Evolutionary conservation across 2,888 invertebrate genomes (phyloP), one percentile per base, ranked within the genome.

Genomic region (Hypsopygia costalis): DNA sequence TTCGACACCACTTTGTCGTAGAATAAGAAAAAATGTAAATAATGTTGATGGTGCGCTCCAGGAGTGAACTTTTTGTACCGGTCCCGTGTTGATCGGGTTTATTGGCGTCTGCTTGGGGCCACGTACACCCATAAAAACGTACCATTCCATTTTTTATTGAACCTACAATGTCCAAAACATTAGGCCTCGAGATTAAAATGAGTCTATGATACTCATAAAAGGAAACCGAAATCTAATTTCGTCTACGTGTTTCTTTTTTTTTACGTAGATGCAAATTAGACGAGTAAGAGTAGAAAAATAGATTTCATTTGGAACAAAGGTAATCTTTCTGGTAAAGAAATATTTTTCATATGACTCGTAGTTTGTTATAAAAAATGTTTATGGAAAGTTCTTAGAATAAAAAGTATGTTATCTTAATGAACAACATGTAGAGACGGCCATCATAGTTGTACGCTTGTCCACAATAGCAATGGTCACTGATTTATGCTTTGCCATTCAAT

Each of bases 11-110:
- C 73, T 73, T 67, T 60, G 64, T 54, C 55, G 55, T 52, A 62
- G 66, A 69, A 69, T 62, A 64, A 63, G 58, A 79, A 79, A 80
- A 81, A 80, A 77, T 66, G 65, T 72, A 73, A 82, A 76, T 79
- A 79, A 81, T 73, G 75, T 74, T 59, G 69, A 72, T 67, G 71
- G 66, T 63, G 62, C 71, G 64, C 76, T 60, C 62, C 71, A 53
- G 68, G 77, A 70, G 77, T 73, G 52, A 55, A 52, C 52, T 74
- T 76, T 70, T 80, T 78, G 65, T 66, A 53, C 49, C 45, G 50
- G 58, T 51, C 49, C 57, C 58, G 60, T 59, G 68, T 68, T 64
- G 72, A 80, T 77, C 66, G 60, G 62, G 69, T 74, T 71, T 80
- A 81, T 77, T 70, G 70, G 73, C 65, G 69, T 71, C 70, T 65